phyloP scores from a whole-genome alignment of 2,113 vertebrate genomes.

The Neofelis nebulosa region DNA sequence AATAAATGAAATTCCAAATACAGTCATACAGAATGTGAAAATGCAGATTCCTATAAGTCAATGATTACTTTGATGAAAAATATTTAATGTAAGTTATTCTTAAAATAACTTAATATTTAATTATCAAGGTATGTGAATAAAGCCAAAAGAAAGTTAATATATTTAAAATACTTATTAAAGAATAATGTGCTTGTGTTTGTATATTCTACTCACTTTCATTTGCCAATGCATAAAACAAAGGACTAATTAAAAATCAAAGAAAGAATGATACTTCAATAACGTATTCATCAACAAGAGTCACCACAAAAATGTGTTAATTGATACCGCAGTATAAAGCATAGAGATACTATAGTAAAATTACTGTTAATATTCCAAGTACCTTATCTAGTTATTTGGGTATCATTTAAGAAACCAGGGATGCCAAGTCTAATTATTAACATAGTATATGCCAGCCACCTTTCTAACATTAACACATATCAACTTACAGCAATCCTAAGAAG shows the following conservation, averaged over 20 bases:
- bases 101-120: conserved; percentile 32
- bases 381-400: not conserved
- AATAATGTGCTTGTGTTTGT: not conserved
- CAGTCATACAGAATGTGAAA: not conserved
- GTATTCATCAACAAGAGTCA: not conserved
- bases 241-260: conserved; percentile 45
- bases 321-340: not conserved
- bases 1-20: conserved; percentile 13
- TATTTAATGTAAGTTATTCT: conserved; percentile 21
- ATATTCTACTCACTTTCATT: not conserved
- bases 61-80: not conserved
- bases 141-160: not conserved
- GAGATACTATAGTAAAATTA: not conserved
- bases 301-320: not conserved
- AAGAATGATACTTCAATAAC: not conserved
- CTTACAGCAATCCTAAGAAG: not conserved
- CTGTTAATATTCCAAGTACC: not conserved
- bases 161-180: conserved; percentile 23
- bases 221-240: not conserved
- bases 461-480: not conserved
- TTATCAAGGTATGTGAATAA: not conserved
- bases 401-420: not conserved
- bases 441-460: not conserved
- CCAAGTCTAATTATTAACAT: not conserved
- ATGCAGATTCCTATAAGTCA: not conserved